Evolutionary conservation across 23 tunicate genomes (phyloP), one percentile per base, ranked within the genome.

Genomic region (Trididemnum clinides): DNA sequence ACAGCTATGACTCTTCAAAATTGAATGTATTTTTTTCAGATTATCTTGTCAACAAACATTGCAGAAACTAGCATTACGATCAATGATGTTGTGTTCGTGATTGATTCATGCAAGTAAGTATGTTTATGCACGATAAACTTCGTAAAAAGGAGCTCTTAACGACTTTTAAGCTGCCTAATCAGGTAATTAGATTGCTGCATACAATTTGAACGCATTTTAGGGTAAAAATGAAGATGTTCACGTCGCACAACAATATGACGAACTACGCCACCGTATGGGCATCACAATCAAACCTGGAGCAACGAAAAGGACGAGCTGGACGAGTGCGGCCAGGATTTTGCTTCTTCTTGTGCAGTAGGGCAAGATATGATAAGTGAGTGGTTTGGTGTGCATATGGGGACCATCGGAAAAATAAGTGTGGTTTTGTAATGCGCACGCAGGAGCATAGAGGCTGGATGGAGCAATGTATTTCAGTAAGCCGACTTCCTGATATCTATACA

Each of bases 181-280:
- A n/a, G n/a, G n/a, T n/a, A n/a, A n/a, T n/a, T n/a, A n/a, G n/a
- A n/a, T n/a, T n/a, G n/a, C n/a, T n/a, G n/a, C n/a, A n/a, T n/a
- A n/a, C n/a, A n/a, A n/a, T 22, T 62, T 62, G 21, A 22, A 23
- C n/a, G 15, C 15, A 57, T 64, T 81, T 39, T 77, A 92, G 97
- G 75, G 99, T 90, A 18, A 90, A 95, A 83, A 90, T 90, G 99
- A 95, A 95, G 88, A 95, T 95, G 99, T 95, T 95, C 64, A 95
- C 94, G 21, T 89, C 94, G 1, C 99, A 95, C 89, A 90, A 95
- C 92, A 90, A 90, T 80, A 89, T 95, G 99, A 95, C 99, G 57
- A 95, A 95, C 86, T 95, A 95, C 54, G 95, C 99, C 77, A 95
- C 99, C 58, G 94, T 95, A 83, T 90, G 95, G 99, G 99, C 99